phyloP scores from a whole-genome alignment of 2,113 vertebrate genomes.

The Laterallus jamaicensis region DNA sequence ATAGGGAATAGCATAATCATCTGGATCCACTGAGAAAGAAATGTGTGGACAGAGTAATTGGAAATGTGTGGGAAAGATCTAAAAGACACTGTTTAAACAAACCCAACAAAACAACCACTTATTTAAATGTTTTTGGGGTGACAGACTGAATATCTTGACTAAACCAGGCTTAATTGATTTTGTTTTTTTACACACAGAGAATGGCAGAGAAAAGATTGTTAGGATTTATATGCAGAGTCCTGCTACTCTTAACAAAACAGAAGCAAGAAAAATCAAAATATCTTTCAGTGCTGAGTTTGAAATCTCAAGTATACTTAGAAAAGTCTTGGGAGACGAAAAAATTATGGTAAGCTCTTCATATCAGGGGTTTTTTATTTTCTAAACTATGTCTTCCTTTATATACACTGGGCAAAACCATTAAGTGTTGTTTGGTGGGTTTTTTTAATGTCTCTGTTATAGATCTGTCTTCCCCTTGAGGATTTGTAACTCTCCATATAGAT shows the following conservation, averaged over 20 bases:
- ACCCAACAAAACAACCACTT: not conserved
- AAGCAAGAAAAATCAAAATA: constrained; percentile 78
- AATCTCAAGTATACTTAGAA: constrained; percentile 54
- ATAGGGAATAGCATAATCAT: not conserved
- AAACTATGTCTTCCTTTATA: not conserved
- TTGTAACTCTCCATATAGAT: not conserved
- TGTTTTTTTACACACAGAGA: constrained; percentile 42
- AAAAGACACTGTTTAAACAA: not conserved
- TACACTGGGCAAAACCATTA: not conserved
- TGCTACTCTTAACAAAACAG: constrained; percentile 62
- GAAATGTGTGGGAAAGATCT: not conserved
- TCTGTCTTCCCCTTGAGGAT: not conserved
- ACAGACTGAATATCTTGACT: not conserved
- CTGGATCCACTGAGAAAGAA: not conserved
- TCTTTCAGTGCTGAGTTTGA: constrained; percentile 76
- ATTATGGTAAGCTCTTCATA: constrained; percentile 32
- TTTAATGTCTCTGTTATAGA: not conserved
- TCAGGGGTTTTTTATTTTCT: not conserved
- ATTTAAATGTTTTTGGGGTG: not conserved
- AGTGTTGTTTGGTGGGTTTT: not conserved
- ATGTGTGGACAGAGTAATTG: not conserved
- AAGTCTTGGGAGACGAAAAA: constrained; percentile 75
- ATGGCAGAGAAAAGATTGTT: constrained; percentile 61
- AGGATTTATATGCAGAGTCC: constrained; percentile 71
- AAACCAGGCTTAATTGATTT: not conserved